Evolutionary conservation across 2,888 invertebrate species (phyloP).

Genomic region (Unio pictorum): DNA sequence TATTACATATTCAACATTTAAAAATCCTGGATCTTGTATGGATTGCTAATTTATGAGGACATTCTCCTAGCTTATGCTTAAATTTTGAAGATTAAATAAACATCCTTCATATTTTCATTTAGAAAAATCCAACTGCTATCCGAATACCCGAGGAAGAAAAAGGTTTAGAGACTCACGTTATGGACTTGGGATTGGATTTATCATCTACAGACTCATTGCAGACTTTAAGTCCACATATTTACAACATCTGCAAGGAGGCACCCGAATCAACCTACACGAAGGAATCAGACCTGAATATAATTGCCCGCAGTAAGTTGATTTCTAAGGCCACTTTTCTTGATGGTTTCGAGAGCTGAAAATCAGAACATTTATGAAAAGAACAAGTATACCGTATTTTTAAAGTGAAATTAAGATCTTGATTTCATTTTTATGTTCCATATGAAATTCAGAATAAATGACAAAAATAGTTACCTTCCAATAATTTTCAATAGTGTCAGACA

Average conservation of each 20-base stretch:
- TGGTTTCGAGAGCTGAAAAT: neutral
- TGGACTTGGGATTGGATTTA: slow-evolving; percentile 86
- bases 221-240: slow-evolving; percentile 82
- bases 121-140: slow-evolving; percentile 88
- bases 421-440: no score
- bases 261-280: slow-evolving; percentile 54
- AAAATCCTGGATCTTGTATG: no score
- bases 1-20: no score
- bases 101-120: slow-evolving; percentile 15
- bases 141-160: slow-evolving; percentile 92
- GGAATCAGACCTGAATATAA: slow-evolving; percentile 62
- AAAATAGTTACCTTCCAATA: no score
- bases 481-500: no score
- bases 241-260: slow-evolving; percentile 84
- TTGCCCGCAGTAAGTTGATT: slow-evolving; percentile 51
- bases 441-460: no score
- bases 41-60: no score
- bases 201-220: slow-evolving; percentile 75
- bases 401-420: no score
- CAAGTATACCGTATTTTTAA: no score
- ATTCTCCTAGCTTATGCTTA: no score
- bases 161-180: slow-evolving; percentile 86
- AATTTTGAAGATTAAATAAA: no score
- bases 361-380: no score
- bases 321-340: neutral